These are phyloP conservation scores for Oligia fasciuncula DNA, from an alignment of 2,888 invertebrate genomes.

Conservation along the genomic window DNA sequence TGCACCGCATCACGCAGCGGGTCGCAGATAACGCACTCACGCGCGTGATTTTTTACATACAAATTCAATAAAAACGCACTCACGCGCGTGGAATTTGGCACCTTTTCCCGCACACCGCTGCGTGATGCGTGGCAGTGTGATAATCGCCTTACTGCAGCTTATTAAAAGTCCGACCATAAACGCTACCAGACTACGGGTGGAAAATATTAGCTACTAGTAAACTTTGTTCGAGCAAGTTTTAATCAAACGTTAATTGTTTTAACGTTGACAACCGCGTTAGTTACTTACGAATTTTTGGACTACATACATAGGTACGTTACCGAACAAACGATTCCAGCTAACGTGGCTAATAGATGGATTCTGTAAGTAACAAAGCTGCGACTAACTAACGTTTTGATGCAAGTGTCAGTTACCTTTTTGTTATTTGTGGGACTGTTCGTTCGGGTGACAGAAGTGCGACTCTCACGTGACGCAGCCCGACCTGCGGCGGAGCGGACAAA, in stretches of 20 bases:
- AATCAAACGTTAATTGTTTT: not conserved
- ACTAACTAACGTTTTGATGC: not conserved
- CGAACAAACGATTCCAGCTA: not conserved
- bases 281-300: not conserved
- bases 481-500: not conserved
- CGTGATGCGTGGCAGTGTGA: too few species aligned
- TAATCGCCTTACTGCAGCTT: too few species aligned
- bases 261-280: not conserved
- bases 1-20: too few species aligned
- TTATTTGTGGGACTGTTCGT: not conserved
- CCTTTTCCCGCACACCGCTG: too few species aligned
- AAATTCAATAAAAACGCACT: too few species aligned
- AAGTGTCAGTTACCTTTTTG: not conserved
- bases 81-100: too few species aligned
- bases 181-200: not conserved
- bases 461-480: not conserved
- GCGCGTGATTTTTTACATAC: too few species aligned
- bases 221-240: not conserved
- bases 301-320: not conserved
- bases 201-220: not conserved
- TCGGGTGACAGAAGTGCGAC: not conserved
- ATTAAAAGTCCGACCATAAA: too few species aligned
- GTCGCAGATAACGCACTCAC: too few species aligned
- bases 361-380: not conserved
- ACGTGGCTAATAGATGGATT: not conserved